Evolutionary conservation across 1,140 invertebrate species (phyloP).

Genomic region (Monochamus saltuarius): DNA sequence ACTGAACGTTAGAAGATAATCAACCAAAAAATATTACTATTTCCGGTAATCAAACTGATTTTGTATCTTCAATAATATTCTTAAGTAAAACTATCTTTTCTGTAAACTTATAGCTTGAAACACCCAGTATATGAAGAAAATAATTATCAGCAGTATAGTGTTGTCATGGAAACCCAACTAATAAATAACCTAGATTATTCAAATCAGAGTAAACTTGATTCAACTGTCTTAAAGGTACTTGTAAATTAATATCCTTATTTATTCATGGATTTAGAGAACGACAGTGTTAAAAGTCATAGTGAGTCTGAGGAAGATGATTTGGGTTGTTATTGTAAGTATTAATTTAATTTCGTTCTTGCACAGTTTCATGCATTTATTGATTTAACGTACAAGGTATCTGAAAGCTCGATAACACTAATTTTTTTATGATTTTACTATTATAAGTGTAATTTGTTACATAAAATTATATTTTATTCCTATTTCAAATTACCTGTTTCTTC

Average conservation of each 20-base stretch:
- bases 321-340: constrained; percentile 14
- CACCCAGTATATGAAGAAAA: too few relatives aligned
- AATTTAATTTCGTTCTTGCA: not conserved
- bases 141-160: not conserved
- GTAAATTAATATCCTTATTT: constrained; percentile 4
- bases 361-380: constrained; percentile 1
- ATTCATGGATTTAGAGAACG: constrained; percentile 3
- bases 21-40: too few relatives aligned
- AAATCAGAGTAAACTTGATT: not conserved
- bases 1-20: too few relatives aligned
- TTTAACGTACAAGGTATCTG: not conserved
- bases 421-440: not conserved
- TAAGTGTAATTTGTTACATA: not conserved
- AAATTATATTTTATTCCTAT: not conserved
- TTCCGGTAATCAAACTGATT: too few relatives aligned
- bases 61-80: too few relatives aligned
- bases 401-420: not conserved
- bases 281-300: constrained; percentile 5
- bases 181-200: constrained; percentile 6
- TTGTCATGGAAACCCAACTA: not conserved
- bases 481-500: constrained; percentile 14
- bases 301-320: constrained; percentile 8
- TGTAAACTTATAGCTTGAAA: too few relatives aligned
- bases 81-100: too few relatives aligned
- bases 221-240: not conserved